phyloP scores from a whole-genome alignment of 2,113 vertebrate genomes.

The Notothenia coriiceps region DNA sequence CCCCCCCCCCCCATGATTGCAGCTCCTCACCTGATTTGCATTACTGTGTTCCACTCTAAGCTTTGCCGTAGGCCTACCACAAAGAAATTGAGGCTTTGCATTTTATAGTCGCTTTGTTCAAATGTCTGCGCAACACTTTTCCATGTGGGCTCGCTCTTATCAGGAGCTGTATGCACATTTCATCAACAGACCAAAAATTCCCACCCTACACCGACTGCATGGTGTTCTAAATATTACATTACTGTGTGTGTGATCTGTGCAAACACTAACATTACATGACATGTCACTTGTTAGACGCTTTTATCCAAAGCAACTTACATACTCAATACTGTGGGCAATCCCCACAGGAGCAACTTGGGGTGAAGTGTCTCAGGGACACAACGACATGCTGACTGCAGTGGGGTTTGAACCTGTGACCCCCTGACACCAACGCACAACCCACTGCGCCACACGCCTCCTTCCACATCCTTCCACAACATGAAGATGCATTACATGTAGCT shows the following conservation, averaged over 20 bases:
- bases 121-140: slow-evolving; percentile 60
- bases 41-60: slow-evolving; percentile 75
- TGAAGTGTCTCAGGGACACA: no score
- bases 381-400: no score
- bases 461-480: not conserved
- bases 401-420: no score
- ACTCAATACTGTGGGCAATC: no score
- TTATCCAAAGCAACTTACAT: no score
- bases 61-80: slow-evolving; percentile 70
- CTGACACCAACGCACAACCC: no score
- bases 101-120: slow-evolving; percentile 82
- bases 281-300: no score
- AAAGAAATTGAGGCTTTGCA: slow-evolving; percentile 80
- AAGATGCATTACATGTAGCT: not conserved
- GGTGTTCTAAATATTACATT: not conserved
- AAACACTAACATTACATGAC: not conserved
- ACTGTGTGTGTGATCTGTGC: not conserved
- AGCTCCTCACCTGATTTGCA: slow-evolving; percentile 78
- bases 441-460: no score
- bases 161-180: slow-evolving; percentile 61
- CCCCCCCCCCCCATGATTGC: slow-evolving; percentile 66
- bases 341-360: no score
- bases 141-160: slow-evolving; percentile 63
- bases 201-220: not conserved
- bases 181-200: slow-evolving; percentile 65